phyloP scores from a whole-genome alignment of 2,113 vertebrate species.

The Thunnus thynnus region DNA sequence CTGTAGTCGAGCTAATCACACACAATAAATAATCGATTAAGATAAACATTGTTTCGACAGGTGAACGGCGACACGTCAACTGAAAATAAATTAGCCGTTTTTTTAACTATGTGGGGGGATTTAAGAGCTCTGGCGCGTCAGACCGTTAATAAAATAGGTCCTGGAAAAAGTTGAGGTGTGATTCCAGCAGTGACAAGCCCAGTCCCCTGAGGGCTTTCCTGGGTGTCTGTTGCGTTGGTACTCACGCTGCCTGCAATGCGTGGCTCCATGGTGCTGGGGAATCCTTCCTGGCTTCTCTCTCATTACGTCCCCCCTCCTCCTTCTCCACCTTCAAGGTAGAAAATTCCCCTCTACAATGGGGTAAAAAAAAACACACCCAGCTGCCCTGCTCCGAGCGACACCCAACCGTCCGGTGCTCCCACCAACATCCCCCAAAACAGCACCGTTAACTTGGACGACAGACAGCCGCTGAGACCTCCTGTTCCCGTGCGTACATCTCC shows the following conservation, averaged over 20 bases:
- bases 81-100: not conserved
- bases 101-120: not conserved
- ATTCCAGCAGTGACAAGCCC: slow-evolving; percentile 53
- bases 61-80: not conserved
- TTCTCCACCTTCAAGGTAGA: slow-evolving; percentile 14
- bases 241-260: slow-evolving; percentile 82
- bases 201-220: slow-evolving; percentile 47
- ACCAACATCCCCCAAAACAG: slow-evolving; percentile 46
- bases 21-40: slow-evolving; percentile 23
- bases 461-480: slow-evolving; percentile 45
- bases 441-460: slow-evolving; percentile 58
- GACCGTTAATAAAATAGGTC: slow-evolving; percentile 50
- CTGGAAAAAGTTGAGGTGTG: slow-evolving; percentile 69
- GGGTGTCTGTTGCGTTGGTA: slow-evolving; percentile 66
- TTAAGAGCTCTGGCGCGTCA: slow-evolving; percentile 4
- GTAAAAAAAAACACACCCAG: slow-evolving; percentile 14
- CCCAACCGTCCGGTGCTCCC: slow-evolving; percentile 38
- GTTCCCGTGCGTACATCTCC: slow-evolving; percentile 63
- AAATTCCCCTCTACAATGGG: slow-evolving; percentile 31
- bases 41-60: not conserved
- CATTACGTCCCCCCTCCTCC: slow-evolving; percentile 34
- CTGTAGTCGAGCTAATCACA: not conserved
- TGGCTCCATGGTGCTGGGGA: slow-evolving; percentile 77
- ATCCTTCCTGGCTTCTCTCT: slow-evolving; percentile 61
- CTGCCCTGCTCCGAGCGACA: slow-evolving; percentile 29